These are phyloP conservation scores for Cavia porcellus DNA, from an alignment of 2,113 vertebrate genomes.

Conservation along the genomic window DNA sequence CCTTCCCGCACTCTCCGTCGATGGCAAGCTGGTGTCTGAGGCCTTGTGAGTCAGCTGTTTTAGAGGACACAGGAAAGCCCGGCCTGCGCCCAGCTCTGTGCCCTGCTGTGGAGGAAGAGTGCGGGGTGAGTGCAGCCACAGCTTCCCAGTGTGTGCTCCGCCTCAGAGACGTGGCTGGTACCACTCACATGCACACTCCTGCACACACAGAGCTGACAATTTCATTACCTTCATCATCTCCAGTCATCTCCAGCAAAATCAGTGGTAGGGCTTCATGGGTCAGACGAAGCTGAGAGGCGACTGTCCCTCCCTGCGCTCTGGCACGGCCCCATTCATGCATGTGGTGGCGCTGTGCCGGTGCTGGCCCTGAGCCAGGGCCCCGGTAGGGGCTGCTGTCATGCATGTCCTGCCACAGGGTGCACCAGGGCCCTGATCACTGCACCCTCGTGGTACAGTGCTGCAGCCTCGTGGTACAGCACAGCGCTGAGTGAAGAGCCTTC, in stretches of 20 bases:
- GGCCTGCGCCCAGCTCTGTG: neutral
- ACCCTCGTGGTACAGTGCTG: neutral
- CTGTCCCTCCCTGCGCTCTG: neutral
- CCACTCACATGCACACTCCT: neutral
- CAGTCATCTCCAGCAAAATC: neutral
- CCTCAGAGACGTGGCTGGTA: neutral
- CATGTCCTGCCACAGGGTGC: neutral
- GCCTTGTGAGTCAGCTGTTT: constrained; percentile 39
- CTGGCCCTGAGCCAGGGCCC: neutral
- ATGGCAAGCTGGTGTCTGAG: neutral
- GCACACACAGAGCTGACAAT: neutral
- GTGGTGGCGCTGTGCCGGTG: neutral
- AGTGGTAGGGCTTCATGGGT: neutral
- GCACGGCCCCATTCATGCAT: neutral
- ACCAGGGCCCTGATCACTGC: neutral
- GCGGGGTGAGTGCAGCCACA: neutral
- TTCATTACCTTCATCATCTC: neutral
- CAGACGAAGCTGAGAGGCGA: neutral
- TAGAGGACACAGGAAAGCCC: neutral
- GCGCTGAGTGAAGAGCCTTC: neutral
- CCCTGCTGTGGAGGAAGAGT: neutral
- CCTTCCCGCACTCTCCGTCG: neutral
- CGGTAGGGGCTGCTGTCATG: no score
- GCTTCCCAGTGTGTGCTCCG: neutral
- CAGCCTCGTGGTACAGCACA: neutral